A percentile compares a stretch with the other conserved stretches of the same genome.
Evolutionary conservation across 2,797 vertebrate genomes (phyloP).

Genomic region (Oryzias dopingdopingensis): DNA sequence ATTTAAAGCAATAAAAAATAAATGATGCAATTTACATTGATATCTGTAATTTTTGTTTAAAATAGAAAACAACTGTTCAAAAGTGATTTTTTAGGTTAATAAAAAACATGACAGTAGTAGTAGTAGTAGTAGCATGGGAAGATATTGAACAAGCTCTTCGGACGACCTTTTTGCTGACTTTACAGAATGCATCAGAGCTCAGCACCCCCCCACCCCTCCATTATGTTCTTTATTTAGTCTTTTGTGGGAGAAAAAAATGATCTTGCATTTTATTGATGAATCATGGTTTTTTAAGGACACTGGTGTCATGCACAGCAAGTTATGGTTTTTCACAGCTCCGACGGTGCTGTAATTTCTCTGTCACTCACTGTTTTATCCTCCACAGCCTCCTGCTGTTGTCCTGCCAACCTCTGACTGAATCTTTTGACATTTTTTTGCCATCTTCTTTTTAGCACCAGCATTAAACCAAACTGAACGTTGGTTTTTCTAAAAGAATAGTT

Average conservation of each 20-base stretch:
- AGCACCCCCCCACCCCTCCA: not conserved
- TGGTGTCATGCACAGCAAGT: conserved; percentile 2
- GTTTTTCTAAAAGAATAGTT: too few relatives aligned
- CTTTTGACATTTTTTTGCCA: conserved; percentile 5
- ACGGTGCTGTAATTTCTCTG: conserved; percentile 19
- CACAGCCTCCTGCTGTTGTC: conserved; percentile 22
- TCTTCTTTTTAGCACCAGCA: too few relatives aligned
- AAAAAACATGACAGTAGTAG: too few relatives aligned
- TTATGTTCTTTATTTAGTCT: conserved; percentile 13
- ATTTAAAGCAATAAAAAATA: too few relatives aligned
- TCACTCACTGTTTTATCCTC: conserved; percentile 36
- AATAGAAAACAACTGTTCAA: too few relatives aligned
- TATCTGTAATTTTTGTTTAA: too few relatives aligned
- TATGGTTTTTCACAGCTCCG: conserved; percentile 6
- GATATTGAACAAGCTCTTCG: not conserved
- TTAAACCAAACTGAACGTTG: too few relatives aligned
- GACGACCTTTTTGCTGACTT: conserved; percentile 4
- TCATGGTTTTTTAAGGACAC: conserved; percentile 5
- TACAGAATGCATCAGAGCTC: not conserved
- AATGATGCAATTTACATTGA: too few relatives aligned
- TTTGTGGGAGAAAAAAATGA: not conserved
- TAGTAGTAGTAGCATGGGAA: not conserved
- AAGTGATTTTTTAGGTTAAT: too few relatives aligned
- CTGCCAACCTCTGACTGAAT: conserved; percentile 19
- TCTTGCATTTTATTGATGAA: not conserved